Percentiles rank a stretch among this genome's conserved stretches.
phyloP scores from a whole-genome alignment of 2,113 vertebrate genomes.

The Psephotus haematonotus region DNA sequence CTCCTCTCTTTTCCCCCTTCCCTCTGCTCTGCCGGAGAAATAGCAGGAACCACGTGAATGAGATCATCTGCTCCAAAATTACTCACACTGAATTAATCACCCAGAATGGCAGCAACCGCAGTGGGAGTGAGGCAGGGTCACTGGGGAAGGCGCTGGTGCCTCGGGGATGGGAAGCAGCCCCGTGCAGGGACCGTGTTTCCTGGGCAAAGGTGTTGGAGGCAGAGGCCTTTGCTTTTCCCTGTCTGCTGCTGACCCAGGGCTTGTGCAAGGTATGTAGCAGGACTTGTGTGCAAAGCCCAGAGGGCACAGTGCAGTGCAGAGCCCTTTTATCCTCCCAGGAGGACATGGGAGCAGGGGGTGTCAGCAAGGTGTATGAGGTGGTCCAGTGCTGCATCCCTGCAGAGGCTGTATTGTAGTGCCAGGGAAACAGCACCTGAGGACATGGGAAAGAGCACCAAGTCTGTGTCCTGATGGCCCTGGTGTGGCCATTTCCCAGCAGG shows the following conservation, averaged over 20 bases:
- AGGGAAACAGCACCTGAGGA: rapidly evolving
- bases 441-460: rapidly evolving
- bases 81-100: conserved; percentile 66
- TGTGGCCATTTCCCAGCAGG: rapidly evolving
- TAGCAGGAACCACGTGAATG: conserved; percentile 33
- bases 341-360: neutral
- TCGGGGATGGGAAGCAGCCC: neutral
- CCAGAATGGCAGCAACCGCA: neutral
- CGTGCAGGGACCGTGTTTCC: neutral
- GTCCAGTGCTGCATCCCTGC: neutral
- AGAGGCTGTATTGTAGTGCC: neutral
- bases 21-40: neutral
- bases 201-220: neutral
- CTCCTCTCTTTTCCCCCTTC: neutral
- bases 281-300: neutral
- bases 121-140: conserved; percentile 23
- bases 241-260: neutral
- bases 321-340: rapidly evolving
- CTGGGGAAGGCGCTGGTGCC: neutral
- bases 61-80: conserved; percentile 67
- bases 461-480: neutral
- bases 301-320: neutral
- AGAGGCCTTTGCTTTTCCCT: neutral
- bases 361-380: neutral
- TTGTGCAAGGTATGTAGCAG: neutral